Evolutionary conservation across 2,797 vertebrate genomes (phyloP).

Genomic region (Nyctalus aviator): DNA sequence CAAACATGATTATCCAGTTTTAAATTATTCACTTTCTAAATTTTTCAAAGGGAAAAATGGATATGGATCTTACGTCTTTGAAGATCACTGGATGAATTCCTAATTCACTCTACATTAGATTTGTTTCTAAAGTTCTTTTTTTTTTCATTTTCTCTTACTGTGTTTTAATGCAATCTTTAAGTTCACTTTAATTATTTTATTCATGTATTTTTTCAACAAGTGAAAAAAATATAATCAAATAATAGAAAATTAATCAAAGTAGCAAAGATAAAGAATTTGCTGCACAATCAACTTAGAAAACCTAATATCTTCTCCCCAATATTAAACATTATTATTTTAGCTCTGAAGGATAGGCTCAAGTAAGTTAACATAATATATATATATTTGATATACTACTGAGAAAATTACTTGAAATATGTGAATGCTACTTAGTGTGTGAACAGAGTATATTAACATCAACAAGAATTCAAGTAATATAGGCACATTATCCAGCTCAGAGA

Average conservation of each 20-base stretch:
- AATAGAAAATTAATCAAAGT: background rate
- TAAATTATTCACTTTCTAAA: slow-evolving; percentile 9
- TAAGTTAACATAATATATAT: background rate
- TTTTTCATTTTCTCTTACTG: background rate
- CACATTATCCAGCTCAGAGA: background rate
- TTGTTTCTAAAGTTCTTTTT: background rate
- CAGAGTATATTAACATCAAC: background rate
- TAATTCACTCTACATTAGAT: background rate
- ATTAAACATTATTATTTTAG: background rate
- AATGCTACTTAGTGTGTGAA: background rate
- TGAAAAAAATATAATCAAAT: background rate
- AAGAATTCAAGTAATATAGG: background rate
- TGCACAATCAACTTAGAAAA: slow-evolving; percentile 36
- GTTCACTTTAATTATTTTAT: background rate
- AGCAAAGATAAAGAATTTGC: background rate
- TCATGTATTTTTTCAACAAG: background rate
- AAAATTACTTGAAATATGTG: background rate
- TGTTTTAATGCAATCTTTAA: background rate
- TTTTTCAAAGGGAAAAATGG: slow-evolving; percentile 22
- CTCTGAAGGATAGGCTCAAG: background rate
- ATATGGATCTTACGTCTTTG: background rate
- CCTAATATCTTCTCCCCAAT: background rate
- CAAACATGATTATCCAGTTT: background rate
- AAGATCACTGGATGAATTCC: background rate
- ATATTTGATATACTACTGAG: background rate